Conservation (phyloP, 2,113 vertebrate species). For the Oreotrochilus melanogaster region DNA sequence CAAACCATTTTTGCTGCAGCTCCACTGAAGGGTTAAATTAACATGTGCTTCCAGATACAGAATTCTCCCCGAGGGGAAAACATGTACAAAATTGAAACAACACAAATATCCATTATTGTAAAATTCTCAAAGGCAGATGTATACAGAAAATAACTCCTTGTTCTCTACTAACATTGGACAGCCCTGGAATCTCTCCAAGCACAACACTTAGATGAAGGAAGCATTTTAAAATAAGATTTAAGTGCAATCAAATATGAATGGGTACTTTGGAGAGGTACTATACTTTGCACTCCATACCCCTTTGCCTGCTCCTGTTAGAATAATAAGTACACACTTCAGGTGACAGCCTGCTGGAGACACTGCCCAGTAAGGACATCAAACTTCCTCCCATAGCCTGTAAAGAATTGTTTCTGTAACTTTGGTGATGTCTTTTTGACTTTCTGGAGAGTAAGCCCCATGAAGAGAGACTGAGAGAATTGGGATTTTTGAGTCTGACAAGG, state of each 20-base stretch:
- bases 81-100: conserved; percentile 42
- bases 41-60: conserved; percentile 37
- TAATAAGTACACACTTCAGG: neutral
- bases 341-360: neutral
- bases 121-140: conserved; percentile 24
- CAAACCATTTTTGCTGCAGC: neutral
- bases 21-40: conserved; percentile 42
- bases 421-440: neutral
- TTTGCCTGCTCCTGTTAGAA: neutral
- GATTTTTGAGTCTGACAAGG: too few relatives aligned
- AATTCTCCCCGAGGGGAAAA: conserved; percentile 46
- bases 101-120: conserved; percentile 32
- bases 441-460: too few relatives aligned
- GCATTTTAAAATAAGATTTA: neutral
- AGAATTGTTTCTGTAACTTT: neutral
- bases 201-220: conserved; percentile 5
- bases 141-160: neutral
- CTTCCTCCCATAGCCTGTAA: neutral
- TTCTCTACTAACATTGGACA: neutral
- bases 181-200: conserved; percentile 32
- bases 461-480: too few relatives aligned
- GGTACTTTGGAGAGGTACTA: neutral
- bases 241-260: conserved; percentile 15
- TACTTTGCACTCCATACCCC: neutral
- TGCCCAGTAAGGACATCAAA: neutral